Base-by-base conservation (phyloP, 2,113 vertebrate species). In the Hylia prasina region DNA sequence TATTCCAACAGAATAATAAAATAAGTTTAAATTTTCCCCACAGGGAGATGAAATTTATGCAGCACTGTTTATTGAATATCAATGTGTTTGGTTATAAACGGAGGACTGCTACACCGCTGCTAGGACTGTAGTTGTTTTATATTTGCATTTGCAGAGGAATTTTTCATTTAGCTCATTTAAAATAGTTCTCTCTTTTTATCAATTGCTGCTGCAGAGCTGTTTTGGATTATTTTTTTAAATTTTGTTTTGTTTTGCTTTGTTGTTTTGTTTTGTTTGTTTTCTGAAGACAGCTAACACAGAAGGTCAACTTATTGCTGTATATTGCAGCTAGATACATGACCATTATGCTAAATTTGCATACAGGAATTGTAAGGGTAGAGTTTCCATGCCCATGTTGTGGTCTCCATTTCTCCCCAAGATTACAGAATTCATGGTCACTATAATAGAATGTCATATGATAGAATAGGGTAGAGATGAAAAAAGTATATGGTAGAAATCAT, bases 1-100 rank as follows among this genome's bases (percentile, higher is more conserved):
- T 97, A 97, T 97, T 97, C 97, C 94, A 96, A 90, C 35, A 22
- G 97, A 96, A 97, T 97, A 97, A 97, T 97, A 96, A 97, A 97
- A 77, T 96, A 96, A 96, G 94, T 95, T 96, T 95, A 91, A 97
- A 95, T 97, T 97, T 96, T 96, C 92, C 96, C 97, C 88, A 88
- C 86, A 95, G 97, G 97, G 96, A 94, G 86, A 93, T 97, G 96
- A 96, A 97, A 95, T 97, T 97, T 96, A 97, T 97, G 96, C 94
- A 87, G 87, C 66, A 47, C 89, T 96, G 87, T 97, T 97, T 97
- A 97, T 94, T 93, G 97, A 97, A 98, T 97, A 94, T 94, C 97
- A 97, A 95, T 97, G 96, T 69, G 50, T 88, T 95, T 83, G 69
- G 91, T 89, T 93, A 96, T 94, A 96, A 96, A 93, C 92, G 96